Percentiles rank a stretch among this genome's conserved stretches.
Conservation (phyloP, 2,113 vertebrate species). For the Gadus macrocephalus region DNA sequence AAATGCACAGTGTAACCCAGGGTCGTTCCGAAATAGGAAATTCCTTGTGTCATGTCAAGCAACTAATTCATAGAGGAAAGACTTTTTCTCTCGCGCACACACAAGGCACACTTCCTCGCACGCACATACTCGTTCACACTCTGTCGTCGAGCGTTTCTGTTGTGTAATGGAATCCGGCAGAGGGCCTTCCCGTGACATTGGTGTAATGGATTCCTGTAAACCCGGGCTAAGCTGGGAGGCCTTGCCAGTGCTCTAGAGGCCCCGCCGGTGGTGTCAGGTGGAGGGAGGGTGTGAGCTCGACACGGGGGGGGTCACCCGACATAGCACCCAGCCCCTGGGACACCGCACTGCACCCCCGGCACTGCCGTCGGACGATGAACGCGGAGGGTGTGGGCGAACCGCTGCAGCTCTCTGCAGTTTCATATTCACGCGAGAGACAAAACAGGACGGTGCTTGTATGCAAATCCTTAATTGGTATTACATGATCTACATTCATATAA, state of each 20-base stretch:
- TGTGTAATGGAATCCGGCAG: neutral
- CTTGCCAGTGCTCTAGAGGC: slow-evolving; percentile 5
- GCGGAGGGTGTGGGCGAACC: neutral
- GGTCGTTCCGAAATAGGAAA: neutral
- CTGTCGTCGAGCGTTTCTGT: neutral
- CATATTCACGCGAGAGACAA: no score
- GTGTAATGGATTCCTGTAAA: slow-evolving; percentile 7
- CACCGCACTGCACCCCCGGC: slow-evolving; percentile 32
- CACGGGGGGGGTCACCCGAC: slow-evolving; percentile 37
- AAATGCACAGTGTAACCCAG: neutral
- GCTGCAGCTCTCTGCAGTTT: no score
- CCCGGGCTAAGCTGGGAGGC: no score
- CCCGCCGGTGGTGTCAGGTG: slow-evolving; percentile 34
- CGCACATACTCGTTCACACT: neutral
- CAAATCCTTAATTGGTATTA: no score
- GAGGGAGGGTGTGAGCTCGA: slow-evolving; percentile 13
- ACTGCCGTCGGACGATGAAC: slow-evolving; percentile 46
- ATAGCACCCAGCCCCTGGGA: slow-evolving; percentile 25
- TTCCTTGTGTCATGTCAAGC: no score
- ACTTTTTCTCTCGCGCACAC: neutral
- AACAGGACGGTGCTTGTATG: no score
- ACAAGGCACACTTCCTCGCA: neutral
- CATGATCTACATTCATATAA: no score
- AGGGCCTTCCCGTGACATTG: slow-evolving; percentile 47
- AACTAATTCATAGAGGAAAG: no score